These are phyloP conservation scores for Brachypodius melanocephalos DNA, from an alignment of 2,113 vertebrate species.

Conservation along the genomic window DNA sequence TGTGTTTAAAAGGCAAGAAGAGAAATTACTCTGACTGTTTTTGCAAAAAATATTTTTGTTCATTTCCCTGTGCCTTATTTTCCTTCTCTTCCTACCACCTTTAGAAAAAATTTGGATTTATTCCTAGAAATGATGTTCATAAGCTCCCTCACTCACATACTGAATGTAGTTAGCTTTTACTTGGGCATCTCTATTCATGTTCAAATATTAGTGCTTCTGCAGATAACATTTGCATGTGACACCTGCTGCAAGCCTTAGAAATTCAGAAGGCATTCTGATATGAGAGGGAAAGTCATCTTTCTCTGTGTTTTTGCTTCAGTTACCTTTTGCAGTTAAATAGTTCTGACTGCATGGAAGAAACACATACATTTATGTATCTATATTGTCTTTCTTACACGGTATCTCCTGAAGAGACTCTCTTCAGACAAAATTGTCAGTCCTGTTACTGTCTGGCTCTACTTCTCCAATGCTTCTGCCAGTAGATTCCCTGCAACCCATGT, in stretches of 20 bases:
- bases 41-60: background rate
- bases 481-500: background rate
- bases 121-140: background rate
- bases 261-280: conserved; percentile 26
- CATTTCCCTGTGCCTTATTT: background rate
- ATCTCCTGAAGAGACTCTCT: background rate
- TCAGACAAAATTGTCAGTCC: background rate
- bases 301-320: background rate
- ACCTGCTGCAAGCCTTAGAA: conserved; percentile 51
- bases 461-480: background rate
- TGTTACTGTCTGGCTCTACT: background rate
- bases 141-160: background rate
- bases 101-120: background rate
- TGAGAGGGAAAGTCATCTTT: conserved; percentile 3
- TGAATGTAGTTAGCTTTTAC: background rate
- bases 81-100: background rate
- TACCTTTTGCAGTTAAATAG: background rate
- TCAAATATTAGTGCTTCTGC: conserved; percentile 49
- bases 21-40: background rate
- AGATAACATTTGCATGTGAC: conserved; percentile 30
- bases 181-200: conserved; percentile 29
- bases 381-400: background rate
- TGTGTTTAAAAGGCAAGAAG: background rate
- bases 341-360: background rate
- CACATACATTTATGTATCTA: background rate